Percentiles rank a stretch among this genome's conserved stretches.
Evolutionary conservation across 2,888 invertebrate species (phyloP).

Genomic region (Cataglyphis cursor): DNA sequence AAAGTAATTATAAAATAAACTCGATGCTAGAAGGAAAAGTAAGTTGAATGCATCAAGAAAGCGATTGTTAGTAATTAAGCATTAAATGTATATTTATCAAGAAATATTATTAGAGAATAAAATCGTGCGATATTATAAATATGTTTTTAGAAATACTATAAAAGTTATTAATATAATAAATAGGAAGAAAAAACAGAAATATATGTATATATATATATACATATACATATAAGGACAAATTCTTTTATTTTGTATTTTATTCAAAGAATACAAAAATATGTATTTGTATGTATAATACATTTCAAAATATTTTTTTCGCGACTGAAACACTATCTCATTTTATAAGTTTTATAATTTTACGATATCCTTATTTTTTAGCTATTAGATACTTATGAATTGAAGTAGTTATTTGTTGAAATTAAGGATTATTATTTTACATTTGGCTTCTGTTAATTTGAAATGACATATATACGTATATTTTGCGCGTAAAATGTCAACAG

Average conservation of each 20-base stretch:
- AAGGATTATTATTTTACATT: not conserved
- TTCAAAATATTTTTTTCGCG: not conserved
- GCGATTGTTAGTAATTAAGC: not conserved
- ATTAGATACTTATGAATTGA: not conserved
- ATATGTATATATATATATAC: not conserved
- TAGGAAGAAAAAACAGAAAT: not conserved
- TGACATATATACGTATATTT: not conserved
- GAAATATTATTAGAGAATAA: not conserved
- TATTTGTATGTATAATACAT: not conserved
- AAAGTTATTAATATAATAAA: not conserved
- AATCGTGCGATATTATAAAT: not conserved
- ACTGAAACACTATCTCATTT: not conserved
- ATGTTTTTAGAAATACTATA: not conserved
- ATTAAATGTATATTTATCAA: not conserved
- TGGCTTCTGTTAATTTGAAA: not conserved
- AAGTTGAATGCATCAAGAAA: not conserved
- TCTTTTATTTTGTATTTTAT: not conserved
- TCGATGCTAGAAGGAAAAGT: not conserved
- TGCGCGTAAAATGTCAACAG: not conserved
- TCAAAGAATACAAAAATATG: not conserved
- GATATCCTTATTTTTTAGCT: not conserved
- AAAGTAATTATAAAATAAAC: not conserved
- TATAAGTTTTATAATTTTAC: not conserved
- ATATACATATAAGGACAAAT: not conserved
- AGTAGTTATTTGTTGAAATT: not conserved